Evolutionary conservation across 2,888 invertebrate species (phyloP), one percentile per base, ranked within the genome.

Genomic region (Coleophora flavipennella): DNA sequence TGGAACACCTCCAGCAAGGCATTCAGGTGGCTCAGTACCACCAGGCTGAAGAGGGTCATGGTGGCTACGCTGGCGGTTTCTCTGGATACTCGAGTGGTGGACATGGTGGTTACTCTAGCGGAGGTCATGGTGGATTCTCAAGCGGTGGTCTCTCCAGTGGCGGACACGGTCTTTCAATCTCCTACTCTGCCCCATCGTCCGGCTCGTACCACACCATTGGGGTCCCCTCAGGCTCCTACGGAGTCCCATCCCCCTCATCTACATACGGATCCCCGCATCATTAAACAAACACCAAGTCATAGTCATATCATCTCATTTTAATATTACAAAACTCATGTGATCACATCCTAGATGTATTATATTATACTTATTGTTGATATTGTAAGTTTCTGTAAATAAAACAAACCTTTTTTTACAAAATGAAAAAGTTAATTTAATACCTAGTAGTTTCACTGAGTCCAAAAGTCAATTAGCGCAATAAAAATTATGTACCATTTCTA

Each of bases 21-120:
- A 91, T 94, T 72, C 94, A 94, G 71, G 94, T 94, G 28, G 94
- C 94, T 25, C 94, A 94, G 67, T 94, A 92, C 86, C 89, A 92
- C 64, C 92, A 93, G 70, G 87, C 90, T 48, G 86, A 88, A 43
- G 87, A 90, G 49, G 87, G 87, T 44, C 66, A 80, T 25, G 46
- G 59, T 33, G 73, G 72, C 9, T 66, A 67, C 49, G 73, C 76
- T 57, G 83, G 52, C 73, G 67, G 62, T 13, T 71, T 60, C 55
- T 51, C 61, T 65, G 73, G 40, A 54, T 71, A 37, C 34, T 55
- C 56, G 53, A 45, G 50, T 32, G 48, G 50, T 41, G 53, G 48
- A 35, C 50, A 51, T 48, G 50, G 53, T 20, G 50, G 70, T 45
- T 45, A 64, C 52, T 62, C 62, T 26, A 57, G 55, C 67, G 71